Base-by-base conservation (phyloP, 2,113 vertebrate genomes). In the Thunnus maccoyii region DNA sequence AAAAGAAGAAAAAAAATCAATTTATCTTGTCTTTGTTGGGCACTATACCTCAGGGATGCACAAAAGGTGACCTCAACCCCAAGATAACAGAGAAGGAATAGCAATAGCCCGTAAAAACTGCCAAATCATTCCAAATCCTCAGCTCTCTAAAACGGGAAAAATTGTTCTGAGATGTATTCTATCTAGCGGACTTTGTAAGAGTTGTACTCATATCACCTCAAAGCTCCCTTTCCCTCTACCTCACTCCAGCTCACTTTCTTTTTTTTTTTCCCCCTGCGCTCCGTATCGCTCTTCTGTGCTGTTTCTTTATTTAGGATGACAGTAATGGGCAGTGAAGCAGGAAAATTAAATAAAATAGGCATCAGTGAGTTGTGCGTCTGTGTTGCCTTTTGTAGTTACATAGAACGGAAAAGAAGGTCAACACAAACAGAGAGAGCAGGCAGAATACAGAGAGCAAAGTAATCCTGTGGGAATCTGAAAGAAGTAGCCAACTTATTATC, bases 261-360 rank as follows among this genome's bases (percentile, higher is more conserved):
- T 44, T 58, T 20, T 64, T 58, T 61, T 46, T 41, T 62, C 46
- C 1, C 3, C 58, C 22, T 58, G 22, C 6, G 5, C 50, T 69
- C 10, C 67, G 58, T 51, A 73, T 73, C 27, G 4, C 60, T 78
- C 50, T 48, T 55, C 41, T 27, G 74, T 60, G 30, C 44, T 60
- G 15, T 75, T 54, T 79, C 77, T 87, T 80, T 86, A 86, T 86
- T 85, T 73, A 71, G 70, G 63, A 75, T 86, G 88, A 91, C 84
- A 85, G 74, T 83, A 87, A 89, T 85, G 83, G 54, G 76, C 80
- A 87, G 69, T 78, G 78, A 90, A 74, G 88, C 86, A 72, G 67
- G 51, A 76, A 80, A 82, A 84, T 87, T 22, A 78, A 88, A 88
- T 80, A 63, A 83, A 87, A 86, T 61, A 67, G 80, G 72, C 64